A percentile compares a stretch with the other conserved stretches of the same genome.
phyloP scores from a whole-genome alignment of 2,888 invertebrate genomes.

The Andrena camellia region DNA sequence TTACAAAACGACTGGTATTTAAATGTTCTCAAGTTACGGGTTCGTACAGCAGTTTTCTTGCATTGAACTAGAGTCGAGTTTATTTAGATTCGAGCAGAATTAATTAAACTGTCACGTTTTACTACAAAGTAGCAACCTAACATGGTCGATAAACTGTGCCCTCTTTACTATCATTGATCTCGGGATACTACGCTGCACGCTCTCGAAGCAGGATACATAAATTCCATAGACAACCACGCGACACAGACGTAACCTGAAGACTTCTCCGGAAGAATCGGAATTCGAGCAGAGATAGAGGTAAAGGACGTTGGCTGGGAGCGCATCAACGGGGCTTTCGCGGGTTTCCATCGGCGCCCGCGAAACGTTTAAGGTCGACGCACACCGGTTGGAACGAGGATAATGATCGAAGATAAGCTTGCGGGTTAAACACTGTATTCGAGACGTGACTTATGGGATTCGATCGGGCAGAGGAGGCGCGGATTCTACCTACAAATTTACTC shows the following conservation, averaged over 20 bases:
- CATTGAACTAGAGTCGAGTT: background rate
- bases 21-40: background rate
- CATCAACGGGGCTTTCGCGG: slow-evolving; percentile 9
- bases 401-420: slow-evolving; percentile 64
- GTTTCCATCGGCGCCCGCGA: slow-evolving; percentile 30
- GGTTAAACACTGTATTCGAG: slow-evolving; percentile 72
- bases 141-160: background rate
- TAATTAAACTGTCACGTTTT: background rate
- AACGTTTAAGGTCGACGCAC: slow-evolving; percentile 32
- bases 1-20: background rate
- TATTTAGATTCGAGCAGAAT: background rate
- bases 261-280: background rate
- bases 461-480: slow-evolving; percentile 52
- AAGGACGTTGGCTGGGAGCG: background rate
- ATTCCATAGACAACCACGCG: too few relatives aligned
- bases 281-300: too few relatives aligned
- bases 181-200: too few relatives aligned
- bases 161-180: too few relatives aligned
- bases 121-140: background rate
- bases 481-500: slow-evolving; percentile 74
- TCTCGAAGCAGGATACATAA: too few relatives aligned
- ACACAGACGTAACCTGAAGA: too few relatives aligned
- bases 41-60: background rate
- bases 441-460: slow-evolving; percentile 73
- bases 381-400: slow-evolving; percentile 55